Evolutionary conservation across 2,113 vertebrate genomes (phyloP), one percentile per base, ranked within the genome.

Genomic region (Scortum barcoo): DNA sequence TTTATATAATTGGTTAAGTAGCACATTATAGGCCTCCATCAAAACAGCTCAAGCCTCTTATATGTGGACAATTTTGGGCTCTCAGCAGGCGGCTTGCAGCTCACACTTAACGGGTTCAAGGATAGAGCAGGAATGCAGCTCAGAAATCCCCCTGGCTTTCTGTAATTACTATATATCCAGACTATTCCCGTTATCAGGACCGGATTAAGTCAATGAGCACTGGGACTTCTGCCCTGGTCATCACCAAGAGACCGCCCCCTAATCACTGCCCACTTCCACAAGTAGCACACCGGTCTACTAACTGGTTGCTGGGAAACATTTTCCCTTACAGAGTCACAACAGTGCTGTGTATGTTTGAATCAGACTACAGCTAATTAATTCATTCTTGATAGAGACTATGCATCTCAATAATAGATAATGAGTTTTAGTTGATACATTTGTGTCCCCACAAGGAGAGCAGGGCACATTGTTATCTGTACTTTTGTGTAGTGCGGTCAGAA

Each of bases 81-180:
- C 28, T 54, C 81, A 66, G 77, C 67, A 72, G 53, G 56, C 76
- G 46, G 62, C 81, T 88, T 74, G 80, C 85, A 61, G 72, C 81
- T 83, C 57, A 62, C 71, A 62, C 71, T 76, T 78, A 48, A 73
- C 36, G 66, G 79, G 83, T 91, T 92, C 86, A 93, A 91, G 89
- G 89, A 86, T 89, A 86, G 80, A 88, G 58, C 84, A 81, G 60
- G 28, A 80, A 72, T 81, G 69, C 81, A n/a, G 74, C 2, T 7
- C 50, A n/a, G 69, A 85, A 86, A 90, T 90, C 90, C 90, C 90
- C 28, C 76, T 69, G 76, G 82, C 67, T 83, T 91, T 81, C 48
- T 81, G 90, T 90, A 93, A 94, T 93, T 92, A 93, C 89, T 91
- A 84, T 80, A 91, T 88, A 94, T 91, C 86, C 88, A 90, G 68